Base-by-base conservation (phyloP, 2,888 invertebrate genomes). In the Aphidius colemani region DNA sequence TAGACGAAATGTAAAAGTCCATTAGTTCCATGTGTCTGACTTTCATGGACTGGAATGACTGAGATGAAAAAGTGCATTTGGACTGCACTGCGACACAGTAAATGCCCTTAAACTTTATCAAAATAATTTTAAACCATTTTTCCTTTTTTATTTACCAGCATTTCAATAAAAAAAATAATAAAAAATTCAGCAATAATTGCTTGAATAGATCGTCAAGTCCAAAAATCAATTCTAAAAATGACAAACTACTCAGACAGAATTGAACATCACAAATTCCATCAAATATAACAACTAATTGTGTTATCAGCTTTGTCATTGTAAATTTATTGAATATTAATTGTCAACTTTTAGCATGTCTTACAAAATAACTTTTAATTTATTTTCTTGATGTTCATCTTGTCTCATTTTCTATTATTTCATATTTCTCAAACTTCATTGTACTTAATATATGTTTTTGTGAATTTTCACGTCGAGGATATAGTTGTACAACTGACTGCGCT, bases 401-500 rank as follows among this genome's bases (percentile, higher is more conserved):
- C 13, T 30, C 3, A 30, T 30, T 5, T 30, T 30, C 4, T 30
- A 30, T 30, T 30, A 30, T 30, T 30, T 30, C 5, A 30, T 30
- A 5, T 30, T 30, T 30, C 5, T 30, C 5, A 30, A 30, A 30
- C 30, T 5, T 5, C 30, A 30, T 48, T 8, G 13, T 48, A 48
- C 13, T 13, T 30, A 0, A 48, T 48, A 48, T 48, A 11, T 48
- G 7, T 8, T 13, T 6, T 11, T 13, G 48, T 48, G 48, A 48
- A 30, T 30, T 30, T 30, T 30, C 30, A 30, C 30, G 5, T 30
- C 5, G 30, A 43, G 58, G 40, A 13, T 44, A 65, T 44, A 65
- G 48, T 61, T 67, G 63, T 63, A 65, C 63, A 63, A 67, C 59
- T 53, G 49, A 11, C 56, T 62, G 55, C 56, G 53, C 50, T 58